Conservation (phyloP, 2,888 invertebrate genomes). For the Melikaiella ostensackeni region DNA sequence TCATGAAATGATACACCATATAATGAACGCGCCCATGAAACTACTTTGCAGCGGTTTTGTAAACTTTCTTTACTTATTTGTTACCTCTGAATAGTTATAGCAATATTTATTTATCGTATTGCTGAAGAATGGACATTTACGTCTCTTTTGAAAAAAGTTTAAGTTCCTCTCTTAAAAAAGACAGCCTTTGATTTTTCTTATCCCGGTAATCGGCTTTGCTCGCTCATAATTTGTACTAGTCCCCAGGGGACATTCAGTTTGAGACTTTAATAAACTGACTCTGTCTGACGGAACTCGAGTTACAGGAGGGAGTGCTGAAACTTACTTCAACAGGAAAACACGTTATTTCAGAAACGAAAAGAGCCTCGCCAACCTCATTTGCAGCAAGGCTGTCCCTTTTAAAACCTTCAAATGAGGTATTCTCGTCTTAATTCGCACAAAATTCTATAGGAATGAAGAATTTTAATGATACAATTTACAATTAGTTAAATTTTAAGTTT, state of each 20-base stretch:
- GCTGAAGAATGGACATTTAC: constrained; percentile 42
- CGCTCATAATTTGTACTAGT: constrained; percentile 57
- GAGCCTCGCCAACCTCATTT: constrained; percentile 38
- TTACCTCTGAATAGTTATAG: background rate
- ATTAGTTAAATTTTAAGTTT: too few relatives aligned
- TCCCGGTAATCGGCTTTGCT: constrained; percentile 57
- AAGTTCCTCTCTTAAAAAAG: constrained; percentile 19
- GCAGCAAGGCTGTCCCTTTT: constrained; percentile 12
- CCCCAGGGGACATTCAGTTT: constrained; percentile 49
- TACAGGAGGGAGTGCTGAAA: constrained; percentile 47
- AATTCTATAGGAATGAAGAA: constrained; percentile 9
- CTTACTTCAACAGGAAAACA: constrained; percentile 57
- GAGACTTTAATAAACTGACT: constrained; percentile 61
- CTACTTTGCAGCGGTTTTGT: too few relatives aligned
- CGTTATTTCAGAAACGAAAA: constrained; percentile 55
- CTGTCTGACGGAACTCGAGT: constrained; percentile 52
- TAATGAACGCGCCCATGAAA: too few relatives aligned
- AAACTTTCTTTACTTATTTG: background rate
- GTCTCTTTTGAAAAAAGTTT: constrained; percentile 43
- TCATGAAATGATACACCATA: too few relatives aligned
- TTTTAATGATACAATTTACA: too few relatives aligned
- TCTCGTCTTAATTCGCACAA: background rate
- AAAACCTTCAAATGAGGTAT: constrained; percentile 35
- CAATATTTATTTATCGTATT: constrained; percentile 15
- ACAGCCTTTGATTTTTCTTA: constrained; percentile 46